Base-by-base conservation (phyloP, 2,888 invertebrate species). In the Lochmaea crataegi region DNA sequence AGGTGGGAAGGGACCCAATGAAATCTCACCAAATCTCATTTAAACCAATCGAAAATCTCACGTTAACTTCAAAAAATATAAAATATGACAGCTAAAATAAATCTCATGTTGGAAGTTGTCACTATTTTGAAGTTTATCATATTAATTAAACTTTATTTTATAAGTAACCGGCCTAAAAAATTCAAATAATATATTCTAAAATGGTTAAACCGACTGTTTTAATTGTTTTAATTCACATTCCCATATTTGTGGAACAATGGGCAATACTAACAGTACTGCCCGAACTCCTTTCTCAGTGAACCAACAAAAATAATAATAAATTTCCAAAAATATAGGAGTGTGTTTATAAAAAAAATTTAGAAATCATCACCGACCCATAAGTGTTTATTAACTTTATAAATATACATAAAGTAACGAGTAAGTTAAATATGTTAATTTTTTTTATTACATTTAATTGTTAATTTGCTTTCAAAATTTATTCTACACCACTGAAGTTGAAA, bases 181-280 rank as follows among this genome's bases (percentile, higher is more conserved):
- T n/a, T n/a, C 7, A 6, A 16, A 2, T 51, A 51, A 51, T 16
- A 51, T 51, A 51, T 51, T 51, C n/a, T 51, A n/a, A 16, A 6
- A 51, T 45, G 11, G 42, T 51, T 51, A 12, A 45, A 45, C 14
- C 6, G 32, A 7, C 6, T 11, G n/a, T 56, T 56, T 22, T 56
- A 58, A 58, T 58, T 58, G 58, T 58, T 41, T 41, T 14, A 32
- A 58, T 58, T 58, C 38, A 61, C 41, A 41, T 61, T 61, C 61
- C 61, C 61, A 61, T 61, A 16, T 41, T n/a, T 41, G 41, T 61
- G 61, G 61, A 61, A 61, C 61, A 61, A 61, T 61, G 16, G 38
- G 61, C 61, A 61, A 61, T 61, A n/a, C 38, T 61, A 61, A 61
- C 61, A 61, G 61, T 61, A 61, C 61, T 61, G 3, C 5, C 38